Evolutionary conservation across 2,113 vertebrate genomes (phyloP).

Genomic region (Rynchops niger): DNA sequence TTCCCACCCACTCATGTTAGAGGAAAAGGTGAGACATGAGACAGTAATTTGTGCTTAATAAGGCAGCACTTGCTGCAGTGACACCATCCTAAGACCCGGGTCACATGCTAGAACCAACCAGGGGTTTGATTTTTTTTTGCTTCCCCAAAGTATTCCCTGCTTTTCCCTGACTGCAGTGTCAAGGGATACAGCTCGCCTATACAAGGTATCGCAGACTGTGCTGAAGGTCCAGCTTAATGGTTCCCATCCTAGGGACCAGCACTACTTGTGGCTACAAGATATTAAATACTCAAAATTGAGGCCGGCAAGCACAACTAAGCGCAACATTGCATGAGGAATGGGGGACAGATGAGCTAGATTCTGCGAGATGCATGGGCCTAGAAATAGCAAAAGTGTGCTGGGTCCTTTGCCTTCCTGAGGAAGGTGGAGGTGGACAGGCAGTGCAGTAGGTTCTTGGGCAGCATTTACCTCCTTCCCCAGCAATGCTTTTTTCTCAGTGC

Average conservation of each 20-base stretch:
- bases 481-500: background rate
- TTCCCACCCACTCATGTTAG: background rate
- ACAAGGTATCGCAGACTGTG: background rate
- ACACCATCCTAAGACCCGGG: background rate
- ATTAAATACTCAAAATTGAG: background rate
- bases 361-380: background rate
- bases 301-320: background rate
- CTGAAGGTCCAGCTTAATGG: background rate
- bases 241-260: background rate
- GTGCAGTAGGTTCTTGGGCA: background rate
- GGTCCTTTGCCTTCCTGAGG: background rate
- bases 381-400: background rate
- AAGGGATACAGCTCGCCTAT: background rate
- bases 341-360: background rate
- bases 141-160: background rate
- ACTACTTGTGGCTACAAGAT: background rate
- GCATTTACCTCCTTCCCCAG: accelerated
- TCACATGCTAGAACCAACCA: background rate
- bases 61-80: background rate
- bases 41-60: background rate
- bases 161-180: background rate
- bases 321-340: background rate
- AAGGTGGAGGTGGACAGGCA: background rate
- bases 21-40: background rate
- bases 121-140: background rate